Evolutionary conservation across 2,888 invertebrate genomes (phyloP), one percentile per base, ranked within the genome.

Genomic region (Neoitamus cyanurus): DNA sequence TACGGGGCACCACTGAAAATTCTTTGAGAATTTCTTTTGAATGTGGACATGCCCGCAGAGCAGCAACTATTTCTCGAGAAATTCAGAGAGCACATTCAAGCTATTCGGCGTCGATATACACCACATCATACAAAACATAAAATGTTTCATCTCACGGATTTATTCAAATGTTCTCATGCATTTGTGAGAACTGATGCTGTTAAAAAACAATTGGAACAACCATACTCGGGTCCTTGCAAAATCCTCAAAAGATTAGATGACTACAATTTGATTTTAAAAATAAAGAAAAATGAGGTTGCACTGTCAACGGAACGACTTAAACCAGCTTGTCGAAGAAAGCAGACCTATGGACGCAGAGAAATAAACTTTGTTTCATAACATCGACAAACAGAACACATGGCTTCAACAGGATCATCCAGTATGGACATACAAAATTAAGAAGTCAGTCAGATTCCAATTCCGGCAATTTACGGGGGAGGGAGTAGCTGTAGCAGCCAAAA

Each of bases 241-340:
- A 9, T 20, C 25, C 15, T 69, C 3, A 69, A 69, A 25, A 20
- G 20, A 25, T 15, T 30, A 69, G 36, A 69, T 28, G 25, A 68
- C 68, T 68, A 68, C 68, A 6, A 4, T 5, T 85, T 83, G 34
- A 69, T 37, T 9, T 70, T 84, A 20, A 25, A 28, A 13, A 58
- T 85, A 15, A 70, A 69, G 13, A 72, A 37, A 9, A 83, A 85
- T 25, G 80, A 83, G 7, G 30, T 34, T 0, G 75, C 58, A 20
- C 34, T 85, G 11, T 75, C 83, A 28, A 78, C 83, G 31, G 73
- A 85, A 72, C 84, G 84, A 5, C 42, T 85, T 1, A 84, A 85
- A 34, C 85, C 85, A 15, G 85, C 48, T 30, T 69, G 20, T 28
- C 3, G 25, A 69, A 4, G 69, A 69, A 1, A 36, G 6, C 36